A percentile compares a stretch with the other conserved stretches of the same genome.
phyloP scores from a whole-genome alignment of 1,140 invertebrate species.

The Eurosta solidaginis region DNA sequence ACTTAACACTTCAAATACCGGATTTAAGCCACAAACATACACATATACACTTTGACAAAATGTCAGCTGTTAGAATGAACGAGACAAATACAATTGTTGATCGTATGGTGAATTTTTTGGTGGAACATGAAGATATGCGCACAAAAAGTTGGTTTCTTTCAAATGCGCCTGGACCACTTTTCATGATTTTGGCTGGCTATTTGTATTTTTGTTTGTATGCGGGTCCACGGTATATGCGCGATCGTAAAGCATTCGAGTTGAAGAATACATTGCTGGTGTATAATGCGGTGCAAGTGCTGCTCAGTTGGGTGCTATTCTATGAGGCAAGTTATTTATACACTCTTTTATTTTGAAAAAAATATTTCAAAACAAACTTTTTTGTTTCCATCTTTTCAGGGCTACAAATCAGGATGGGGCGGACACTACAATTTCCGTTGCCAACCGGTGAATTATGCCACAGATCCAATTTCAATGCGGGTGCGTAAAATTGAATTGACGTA shows the following conservation, averaged over 20 bases:
- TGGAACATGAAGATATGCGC: conserved; percentile 57
- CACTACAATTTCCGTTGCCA: conserved; percentile 83
- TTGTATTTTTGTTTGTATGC: conserved; percentile 70
- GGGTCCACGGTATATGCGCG: conserved; percentile 83
- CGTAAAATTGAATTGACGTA: no score
- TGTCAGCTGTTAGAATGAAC: conserved; percentile 43
- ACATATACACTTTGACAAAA: background rate
- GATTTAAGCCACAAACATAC: background rate
- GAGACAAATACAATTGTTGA: conserved; percentile 56
- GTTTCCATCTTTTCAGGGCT: conserved; percentile 54
- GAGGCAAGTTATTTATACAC: conserved; percentile 62
- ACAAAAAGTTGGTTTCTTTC: conserved; percentile 79
- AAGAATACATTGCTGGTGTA: conserved; percentile 78
- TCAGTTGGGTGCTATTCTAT: conserved; percentile 74
- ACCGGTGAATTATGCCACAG: conserved; percentile 79
- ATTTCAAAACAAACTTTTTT: background rate
- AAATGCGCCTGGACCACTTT: conserved; percentile 76
- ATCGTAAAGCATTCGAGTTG: conserved; percentile 81
- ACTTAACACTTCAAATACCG: background rate
- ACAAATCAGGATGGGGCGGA: conserved; percentile 69
- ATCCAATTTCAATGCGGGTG: conserved; percentile 76
- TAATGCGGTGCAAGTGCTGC: conserved; percentile 77
- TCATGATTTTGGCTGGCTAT: conserved; percentile 75
- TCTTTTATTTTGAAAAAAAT: background rate
- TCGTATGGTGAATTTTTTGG: conserved; percentile 57